phyloP scores from a whole-genome alignment of 1,140 invertebrate species.

The Anadara kagoshimensis region DNA sequence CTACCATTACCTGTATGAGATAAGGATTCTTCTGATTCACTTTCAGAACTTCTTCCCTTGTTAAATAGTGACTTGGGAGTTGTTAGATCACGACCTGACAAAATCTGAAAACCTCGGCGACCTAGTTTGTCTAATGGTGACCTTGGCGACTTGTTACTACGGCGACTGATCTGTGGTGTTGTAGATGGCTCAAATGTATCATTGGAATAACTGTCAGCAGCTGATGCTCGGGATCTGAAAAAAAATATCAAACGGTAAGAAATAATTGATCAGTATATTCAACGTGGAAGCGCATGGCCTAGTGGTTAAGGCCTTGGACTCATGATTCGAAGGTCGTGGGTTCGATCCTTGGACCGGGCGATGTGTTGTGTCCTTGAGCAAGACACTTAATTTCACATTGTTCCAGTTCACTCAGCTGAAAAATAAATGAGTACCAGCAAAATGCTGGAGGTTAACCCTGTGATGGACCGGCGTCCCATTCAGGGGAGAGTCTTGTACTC shows the following conservation, averaged over 20 bases:
- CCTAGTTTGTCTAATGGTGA: constrained; percentile 50
- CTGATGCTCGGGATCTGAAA: constrained; percentile 18
- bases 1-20: constrained; percentile 71
- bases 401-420: too few species aligned
- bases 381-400: too few species aligned
- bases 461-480: too few species aligned
- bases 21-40: constrained; percentile 78
- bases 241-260: constrained; percentile 7
- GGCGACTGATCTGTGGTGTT: constrained; percentile 38
- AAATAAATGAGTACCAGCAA: too few species aligned
- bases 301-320: too few species aligned
- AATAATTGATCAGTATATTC: too few species aligned
- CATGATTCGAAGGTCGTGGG: too few species aligned
- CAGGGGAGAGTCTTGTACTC: too few species aligned
- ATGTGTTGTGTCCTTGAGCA: too few species aligned
- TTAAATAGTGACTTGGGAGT: constrained; percentile 29
- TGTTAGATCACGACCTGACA: constrained; percentile 26
- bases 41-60: constrained; percentile 71
- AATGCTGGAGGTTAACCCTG: too few species aligned
- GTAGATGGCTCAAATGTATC: constrained; percentile 64
- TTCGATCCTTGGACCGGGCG: too few species aligned
- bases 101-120: constrained; percentile 19
- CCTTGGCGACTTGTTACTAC: constrained; percentile 50
- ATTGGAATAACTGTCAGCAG: constrained; percentile 54
- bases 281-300: too few species aligned